These are phyloP conservation scores for Cheilosia impressa DNA, from an alignment of 2,888 invertebrate species.

Conservation along the genomic window DNA sequence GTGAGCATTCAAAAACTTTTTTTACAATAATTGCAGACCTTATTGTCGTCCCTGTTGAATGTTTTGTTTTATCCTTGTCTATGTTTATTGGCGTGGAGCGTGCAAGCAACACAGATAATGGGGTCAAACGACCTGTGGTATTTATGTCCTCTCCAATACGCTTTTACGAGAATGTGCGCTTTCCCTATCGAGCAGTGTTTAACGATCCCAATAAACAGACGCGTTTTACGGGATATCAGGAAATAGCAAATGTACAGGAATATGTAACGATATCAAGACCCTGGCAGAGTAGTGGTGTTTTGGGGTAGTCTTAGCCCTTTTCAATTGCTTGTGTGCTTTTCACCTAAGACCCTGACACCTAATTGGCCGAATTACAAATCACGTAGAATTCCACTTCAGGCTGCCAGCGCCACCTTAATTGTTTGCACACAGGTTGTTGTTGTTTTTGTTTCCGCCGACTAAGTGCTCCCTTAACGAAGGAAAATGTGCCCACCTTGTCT, in stretches of 20 bases:
- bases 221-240: not conserved
- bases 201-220: not conserved
- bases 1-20: too few species aligned
- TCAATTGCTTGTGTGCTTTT: conserved; percentile 4
- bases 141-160: not conserved
- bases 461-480: not conserved
- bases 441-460: not conserved
- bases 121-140: not conserved
- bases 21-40: not conserved
- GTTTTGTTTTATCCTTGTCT: not conserved
- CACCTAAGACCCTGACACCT: conserved; percentile 10
- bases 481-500: not conserved
- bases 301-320: not conserved
- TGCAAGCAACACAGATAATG: not conserved
- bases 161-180: not conserved
- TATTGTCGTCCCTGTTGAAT: not conserved
- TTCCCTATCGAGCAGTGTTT: not conserved
- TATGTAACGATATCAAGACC: not conserved
- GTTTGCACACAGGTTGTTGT: conserved; percentile 22
- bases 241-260: not conserved
- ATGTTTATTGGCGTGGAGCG: not conserved
- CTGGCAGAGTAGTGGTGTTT: too few species aligned
- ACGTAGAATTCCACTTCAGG: conserved; percentile 26
- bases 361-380: conserved; percentile 47
- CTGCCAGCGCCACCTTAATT: conserved; percentile 14